A percentile compares a stretch with the other conserved stretches of the same genome.
These are phyloP conservation scores for Cyclophora albipunctata DNA, from an alignment of 2,888 invertebrate genomes.

Conservation along the genomic window DNA sequence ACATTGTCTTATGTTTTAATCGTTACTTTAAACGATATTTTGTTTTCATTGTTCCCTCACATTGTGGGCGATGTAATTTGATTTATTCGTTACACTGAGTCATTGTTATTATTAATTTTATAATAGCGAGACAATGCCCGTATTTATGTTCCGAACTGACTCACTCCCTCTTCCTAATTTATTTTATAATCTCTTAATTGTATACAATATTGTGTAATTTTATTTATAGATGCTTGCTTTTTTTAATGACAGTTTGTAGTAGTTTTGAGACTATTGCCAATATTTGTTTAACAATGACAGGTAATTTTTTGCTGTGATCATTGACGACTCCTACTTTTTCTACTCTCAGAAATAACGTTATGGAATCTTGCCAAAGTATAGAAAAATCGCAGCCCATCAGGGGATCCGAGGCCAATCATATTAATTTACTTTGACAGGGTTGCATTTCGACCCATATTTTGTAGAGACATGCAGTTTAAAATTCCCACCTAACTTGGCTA, in stretches of 20 bases:
- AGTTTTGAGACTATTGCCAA: too few relatives aligned
- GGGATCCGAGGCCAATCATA: too few relatives aligned
- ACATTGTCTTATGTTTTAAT: slow-evolving; percentile 64
- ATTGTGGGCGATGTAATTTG: slow-evolving; percentile 58
- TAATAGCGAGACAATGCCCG: slow-evolving; percentile 47
- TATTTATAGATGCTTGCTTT: too few relatives aligned
- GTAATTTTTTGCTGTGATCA: not conserved
- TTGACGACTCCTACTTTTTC: not conserved
- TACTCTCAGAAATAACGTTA: not conserved
- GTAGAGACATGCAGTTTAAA: too few relatives aligned
- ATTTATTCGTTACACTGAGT: slow-evolving; percentile 59
- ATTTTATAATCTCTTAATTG: not conserved
- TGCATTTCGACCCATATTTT: too few relatives aligned
- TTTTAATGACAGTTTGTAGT: too few relatives aligned
- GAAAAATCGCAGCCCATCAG: not conserved
- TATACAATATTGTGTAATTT: not conserved
- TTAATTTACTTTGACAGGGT: too few relatives aligned
- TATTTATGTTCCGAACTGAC: slow-evolving; percentile 40
- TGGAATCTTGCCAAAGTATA: not conserved
- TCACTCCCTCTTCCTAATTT: slow-evolving; percentile 31
- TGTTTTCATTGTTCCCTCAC: slow-evolving; percentile 55
- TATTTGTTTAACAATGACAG: too few relatives aligned
- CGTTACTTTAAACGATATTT: slow-evolving; percentile 63
- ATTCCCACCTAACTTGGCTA: too few relatives aligned
- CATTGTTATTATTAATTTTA: slow-evolving; percentile 66